Conservation (phyloP, 2,113 vertebrate genomes). For the Buteo buteo region DNA sequence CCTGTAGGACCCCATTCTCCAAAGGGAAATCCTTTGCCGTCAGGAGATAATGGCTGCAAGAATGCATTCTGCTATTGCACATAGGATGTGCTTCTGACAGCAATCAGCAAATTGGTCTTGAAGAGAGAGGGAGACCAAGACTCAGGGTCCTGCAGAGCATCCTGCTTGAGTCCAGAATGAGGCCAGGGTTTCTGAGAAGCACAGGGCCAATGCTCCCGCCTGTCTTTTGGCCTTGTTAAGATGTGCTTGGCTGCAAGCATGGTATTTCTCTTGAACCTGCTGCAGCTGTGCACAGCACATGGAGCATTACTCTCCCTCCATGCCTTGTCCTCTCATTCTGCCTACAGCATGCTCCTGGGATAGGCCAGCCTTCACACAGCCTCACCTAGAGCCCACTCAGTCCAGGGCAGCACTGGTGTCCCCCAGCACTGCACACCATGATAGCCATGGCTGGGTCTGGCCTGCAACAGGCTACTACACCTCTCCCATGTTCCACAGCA, state of each 20-base stretch:
- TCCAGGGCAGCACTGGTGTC: background rate
- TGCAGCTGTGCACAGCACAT: background rate
- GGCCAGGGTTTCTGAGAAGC: background rate
- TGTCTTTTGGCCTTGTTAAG: background rate
- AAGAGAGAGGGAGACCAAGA: background rate
- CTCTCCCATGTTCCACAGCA: background rate
- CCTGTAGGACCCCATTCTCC: background rate
- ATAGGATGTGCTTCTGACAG: background rate
- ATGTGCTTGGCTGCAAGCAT: background rate
- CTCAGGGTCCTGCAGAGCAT: background rate
- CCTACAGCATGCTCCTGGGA: background rate
- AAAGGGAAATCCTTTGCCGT: background rate
- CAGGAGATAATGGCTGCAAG: background rate
- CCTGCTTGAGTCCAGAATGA: background rate
- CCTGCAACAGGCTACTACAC: background rate
- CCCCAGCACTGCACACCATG: background rate
- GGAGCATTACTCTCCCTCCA: background rate
- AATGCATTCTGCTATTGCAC: background rate
- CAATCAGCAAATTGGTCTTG: too few species aligned
- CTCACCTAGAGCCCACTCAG: background rate
- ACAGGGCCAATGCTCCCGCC: background rate
- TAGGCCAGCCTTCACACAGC: background rate
- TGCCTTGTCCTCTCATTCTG: background rate
- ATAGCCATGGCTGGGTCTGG: background rate
- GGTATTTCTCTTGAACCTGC: background rate